Conservation (phyloP, 2,888 invertebrate species). For the Megaustenia siamemsis region DNA sequence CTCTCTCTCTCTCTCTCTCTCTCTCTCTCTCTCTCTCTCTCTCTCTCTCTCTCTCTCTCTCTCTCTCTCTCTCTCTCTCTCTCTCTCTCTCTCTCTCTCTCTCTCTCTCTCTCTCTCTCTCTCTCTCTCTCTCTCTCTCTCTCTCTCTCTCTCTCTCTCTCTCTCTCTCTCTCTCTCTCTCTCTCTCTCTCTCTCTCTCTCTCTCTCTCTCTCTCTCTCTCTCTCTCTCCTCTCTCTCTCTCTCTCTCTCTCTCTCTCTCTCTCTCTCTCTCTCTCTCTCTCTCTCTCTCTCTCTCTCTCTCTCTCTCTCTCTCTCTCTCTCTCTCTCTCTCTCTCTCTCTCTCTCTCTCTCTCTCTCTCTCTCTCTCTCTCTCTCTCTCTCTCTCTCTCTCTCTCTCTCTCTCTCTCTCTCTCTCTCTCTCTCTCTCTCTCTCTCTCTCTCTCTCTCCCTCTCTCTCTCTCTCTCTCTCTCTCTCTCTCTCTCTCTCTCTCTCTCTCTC, state of each 20-base stretch:
- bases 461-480: neutral
- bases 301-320: slow-evolving; percentile 11
- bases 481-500: neutral
- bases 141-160: too few relatives aligned
- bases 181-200: too few relatives aligned
- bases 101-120: too few relatives aligned
- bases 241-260: slow-evolving; percentile 23
- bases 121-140: too few relatives aligned
- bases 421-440: slow-evolving; percentile 19
- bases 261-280: neutral
- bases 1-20: neutral
- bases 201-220: slow-evolving; percentile 33
- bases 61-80: too few relatives aligned
- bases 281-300: neutral
- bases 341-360: neutral
- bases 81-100: too few relatives aligned
- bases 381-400: slow-evolving; percentile 29
- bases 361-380: neutral
- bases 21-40: neutral
- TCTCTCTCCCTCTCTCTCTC: slow-evolving; percentile 25
- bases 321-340: slow-evolving; percentile 1
- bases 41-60: too few relatives aligned
- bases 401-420: neutral
- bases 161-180: too few relatives aligned
- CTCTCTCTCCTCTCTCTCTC: slow-evolving; percentile 20